Evolutionary conservation across 2,113 vertebrate genomes (phyloP).

Genomic region (Carlito syrichta): DNA sequence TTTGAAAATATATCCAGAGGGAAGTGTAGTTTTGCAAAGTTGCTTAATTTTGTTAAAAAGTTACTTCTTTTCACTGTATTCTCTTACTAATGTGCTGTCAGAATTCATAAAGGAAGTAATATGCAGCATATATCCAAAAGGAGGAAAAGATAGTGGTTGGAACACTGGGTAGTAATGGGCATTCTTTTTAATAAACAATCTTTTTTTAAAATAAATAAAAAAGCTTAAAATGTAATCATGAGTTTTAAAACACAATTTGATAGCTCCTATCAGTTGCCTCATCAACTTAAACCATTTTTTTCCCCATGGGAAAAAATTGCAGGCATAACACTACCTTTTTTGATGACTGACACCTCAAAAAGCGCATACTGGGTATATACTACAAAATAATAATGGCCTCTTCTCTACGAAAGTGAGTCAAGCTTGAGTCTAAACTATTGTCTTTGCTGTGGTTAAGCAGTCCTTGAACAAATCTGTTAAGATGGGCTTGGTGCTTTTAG

Average conservation of each 20-base stretch:
- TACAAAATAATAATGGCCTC: background rate
- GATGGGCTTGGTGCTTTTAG: background rate
- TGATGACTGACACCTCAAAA: background rate
- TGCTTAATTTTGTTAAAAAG: background rate
- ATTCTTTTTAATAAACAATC: background rate
- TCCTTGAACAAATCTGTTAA: background rate
- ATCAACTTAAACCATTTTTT: background rate
- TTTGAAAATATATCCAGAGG: conserved; percentile 14
- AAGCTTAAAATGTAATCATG: background rate
- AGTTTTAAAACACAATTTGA: background rate
- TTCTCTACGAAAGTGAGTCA: background rate
- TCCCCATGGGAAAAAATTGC: background rate
- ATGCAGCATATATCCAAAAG: background rate
- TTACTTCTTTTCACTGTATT: conserved; percentile 4
- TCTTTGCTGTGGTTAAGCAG: no score
- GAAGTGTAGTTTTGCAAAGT: background rate
- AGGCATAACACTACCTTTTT: background rate
- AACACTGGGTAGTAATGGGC: background rate
- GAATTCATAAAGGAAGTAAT: background rate
- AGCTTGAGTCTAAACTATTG: background rate
- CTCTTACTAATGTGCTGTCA: background rate
- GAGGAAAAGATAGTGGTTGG: background rate
- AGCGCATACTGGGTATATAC: background rate
- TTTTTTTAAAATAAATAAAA: no score
- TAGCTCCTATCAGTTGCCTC: background rate